These are phyloP conservation scores for Halyomorpha halys DNA, from an alignment of 1,140 invertebrate genomes.

Conservation along the genomic window DNA sequence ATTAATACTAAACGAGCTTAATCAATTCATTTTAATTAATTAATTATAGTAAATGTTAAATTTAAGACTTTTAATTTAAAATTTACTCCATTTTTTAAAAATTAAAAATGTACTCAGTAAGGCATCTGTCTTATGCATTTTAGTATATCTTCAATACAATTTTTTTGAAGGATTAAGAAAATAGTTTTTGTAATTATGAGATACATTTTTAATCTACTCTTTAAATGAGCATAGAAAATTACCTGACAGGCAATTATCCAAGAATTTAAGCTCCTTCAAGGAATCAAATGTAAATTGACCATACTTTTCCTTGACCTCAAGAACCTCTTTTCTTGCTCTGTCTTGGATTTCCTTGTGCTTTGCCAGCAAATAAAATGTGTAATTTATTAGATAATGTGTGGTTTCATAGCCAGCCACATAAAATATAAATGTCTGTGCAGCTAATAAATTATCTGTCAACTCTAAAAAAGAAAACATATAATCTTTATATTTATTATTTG, in stretches of 20 bases:
- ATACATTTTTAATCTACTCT: no score
- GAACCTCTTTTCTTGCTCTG: conserved; percentile 44
- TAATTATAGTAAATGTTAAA: no score
- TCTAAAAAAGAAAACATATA: conserved; percentile 19
- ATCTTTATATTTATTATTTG: no score
- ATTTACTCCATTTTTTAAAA: no score
- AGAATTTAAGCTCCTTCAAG: conserved; percentile 21
- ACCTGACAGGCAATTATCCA: conserved; percentile 17
- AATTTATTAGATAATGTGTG: conserved; percentile 43
- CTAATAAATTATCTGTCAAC: conserved; percentile 46
- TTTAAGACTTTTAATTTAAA: no score
- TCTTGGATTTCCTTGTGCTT: conserved; percentile 44
- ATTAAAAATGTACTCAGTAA: no score
- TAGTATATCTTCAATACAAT: no score
- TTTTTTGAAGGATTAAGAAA: no score
- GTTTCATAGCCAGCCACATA: conserved; percentile 57
- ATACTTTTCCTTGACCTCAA: conserved; percentile 32
- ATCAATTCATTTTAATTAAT: no score
- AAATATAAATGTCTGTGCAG: conserved; percentile 52
- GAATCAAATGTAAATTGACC: conserved; percentile 30
- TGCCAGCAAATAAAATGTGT: conserved; percentile 46
- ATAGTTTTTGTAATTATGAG: no score
- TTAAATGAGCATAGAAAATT: neutral
- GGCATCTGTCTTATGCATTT: no score
- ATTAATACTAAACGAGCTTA: no score